These are phyloP conservation scores for Dasyornis broadbenti DNA, from an alignment of 2,113 vertebrate genomes.

Conservation along the genomic window DNA sequence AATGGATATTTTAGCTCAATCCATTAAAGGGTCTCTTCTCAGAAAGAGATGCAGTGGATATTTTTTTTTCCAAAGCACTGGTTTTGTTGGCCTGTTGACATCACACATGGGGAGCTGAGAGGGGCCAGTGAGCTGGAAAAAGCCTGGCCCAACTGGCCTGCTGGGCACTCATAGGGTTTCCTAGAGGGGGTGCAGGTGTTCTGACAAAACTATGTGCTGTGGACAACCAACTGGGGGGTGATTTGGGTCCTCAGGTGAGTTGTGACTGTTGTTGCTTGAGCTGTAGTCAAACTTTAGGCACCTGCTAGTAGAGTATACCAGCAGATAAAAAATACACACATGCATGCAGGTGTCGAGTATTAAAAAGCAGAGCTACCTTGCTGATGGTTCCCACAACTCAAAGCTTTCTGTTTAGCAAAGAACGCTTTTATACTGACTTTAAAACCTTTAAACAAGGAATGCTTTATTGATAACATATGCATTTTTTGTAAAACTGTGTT, in stretches of 20 bases:
- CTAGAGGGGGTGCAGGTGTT: neutral
- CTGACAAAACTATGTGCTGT: neutral
- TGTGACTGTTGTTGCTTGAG: neutral
- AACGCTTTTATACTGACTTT: neutral
- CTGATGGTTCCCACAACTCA: neutral
- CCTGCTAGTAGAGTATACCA: neutral
- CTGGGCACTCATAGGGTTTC: rapidly evolving
- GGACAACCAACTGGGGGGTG: rapidly evolving
- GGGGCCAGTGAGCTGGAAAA: neutral
- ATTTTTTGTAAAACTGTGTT: neutral
- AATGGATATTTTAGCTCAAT: neutral
- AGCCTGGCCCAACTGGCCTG: neutral
- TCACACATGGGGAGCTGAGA: neutral
- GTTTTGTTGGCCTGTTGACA: neutral
- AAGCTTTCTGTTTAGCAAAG: neutral
- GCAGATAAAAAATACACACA: neutral
- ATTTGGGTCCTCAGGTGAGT: neutral
- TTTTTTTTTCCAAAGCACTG: neutral
- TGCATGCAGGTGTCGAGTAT: neutral
- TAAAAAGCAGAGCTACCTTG: neutral
- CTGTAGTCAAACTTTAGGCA: neutral
- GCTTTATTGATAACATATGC: neutral
- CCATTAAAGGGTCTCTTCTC: neutral
- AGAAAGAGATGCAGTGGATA: neutral
- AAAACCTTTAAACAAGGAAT: neutral